Conservation (phyloP, 2,797 vertebrate species). For the Craterocephalus amniculus region DNA sequence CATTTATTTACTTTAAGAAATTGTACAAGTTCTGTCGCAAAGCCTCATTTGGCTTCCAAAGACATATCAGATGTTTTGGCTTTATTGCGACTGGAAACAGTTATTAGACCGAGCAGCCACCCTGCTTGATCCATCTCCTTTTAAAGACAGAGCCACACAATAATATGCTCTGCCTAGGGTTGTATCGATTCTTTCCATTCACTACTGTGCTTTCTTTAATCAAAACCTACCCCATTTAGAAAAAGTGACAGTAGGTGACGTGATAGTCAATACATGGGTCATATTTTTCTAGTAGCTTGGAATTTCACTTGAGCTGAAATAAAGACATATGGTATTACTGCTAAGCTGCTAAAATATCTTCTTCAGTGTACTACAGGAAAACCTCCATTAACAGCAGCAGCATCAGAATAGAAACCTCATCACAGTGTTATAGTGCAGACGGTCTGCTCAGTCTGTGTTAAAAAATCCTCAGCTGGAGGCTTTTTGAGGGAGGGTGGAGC, state of each 20-base stretch:
- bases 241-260: slow-evolving; percentile 45
- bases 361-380: slow-evolving; percentile 37
- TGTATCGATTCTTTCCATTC: slow-evolving; percentile 51
- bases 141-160: slow-evolving; percentile 58
- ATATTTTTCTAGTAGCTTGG: slow-evolving; percentile 36
- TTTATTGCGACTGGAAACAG: slow-evolving; percentile 74
- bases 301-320: slow-evolving; percentile 46
- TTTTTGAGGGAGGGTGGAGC: slow-evolving; percentile 79
- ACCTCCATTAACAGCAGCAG: slow-evolving; percentile 24
- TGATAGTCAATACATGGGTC: slow-evolving; percentile 29
- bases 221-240: slow-evolving; percentile 26
- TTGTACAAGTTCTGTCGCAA: slow-evolving; percentile 52
- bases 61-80: slow-evolving; percentile 76
- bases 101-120: slow-evolving; percentile 66
- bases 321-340: slow-evolving; percentile 32
- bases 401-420: slow-evolving; percentile 29
- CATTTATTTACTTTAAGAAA: slow-evolving; percentile 21
- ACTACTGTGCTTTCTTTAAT: slow-evolving; percentile 39
- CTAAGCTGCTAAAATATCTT: slow-evolving; percentile 36
- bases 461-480: slow-evolving; percentile 75
- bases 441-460: slow-evolving; percentile 34
- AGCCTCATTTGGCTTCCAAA: slow-evolving; percentile 65
- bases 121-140: slow-evolving; percentile 61
- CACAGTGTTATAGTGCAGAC: slow-evolving; percentile 35
- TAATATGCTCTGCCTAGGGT: slow-evolving; percentile 49